Base-by-base conservation (phyloP, 2,888 invertebrate genomes). In the Norana najaformis region DNA sequence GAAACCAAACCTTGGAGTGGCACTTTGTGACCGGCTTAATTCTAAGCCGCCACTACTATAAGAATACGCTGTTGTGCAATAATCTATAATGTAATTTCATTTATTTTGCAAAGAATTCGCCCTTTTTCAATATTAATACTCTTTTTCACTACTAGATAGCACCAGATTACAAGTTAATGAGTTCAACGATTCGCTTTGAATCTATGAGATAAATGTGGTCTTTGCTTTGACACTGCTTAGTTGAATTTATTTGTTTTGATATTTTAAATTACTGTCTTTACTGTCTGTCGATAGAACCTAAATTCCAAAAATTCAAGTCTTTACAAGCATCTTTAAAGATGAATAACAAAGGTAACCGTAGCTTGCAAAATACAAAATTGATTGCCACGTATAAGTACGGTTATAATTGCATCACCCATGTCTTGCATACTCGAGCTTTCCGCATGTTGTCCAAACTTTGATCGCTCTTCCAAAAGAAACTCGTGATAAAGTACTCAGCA, bases 331-430 rank as follows among this genome's bases (percentile, higher is more conserved):
- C n/a, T 69, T 69, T 8, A 69, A 69, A 69, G 69, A 69, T 69
- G 69, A 69, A n/a, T 69, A 69, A 69, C 69, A n/a, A 69, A 69
- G 69, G 69, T 69, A 69, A 69, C 69, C 30, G 3, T 69, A n/a
- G n/a, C 69, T 69, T 69, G n/a, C 69, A 69, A 69, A 69, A 30
- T 69, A n/a, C 69, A 69, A 8, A 69, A n/a, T 8, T 8, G 14
- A n/a, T 30, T 69, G n/a, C 69, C 30, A 11, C 30, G 30, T 69
- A 69, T n/a, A 69, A n/a, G n/a, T 69, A 0, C 30, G 13, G n/a
- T 69, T n/a, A 69, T 69, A n/a, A 69, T 69, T 69, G 69, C 69
- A 69, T 69, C 69, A 69, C 69, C 69, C 69, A 69, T 69, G 69
- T n/a, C 69, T n/a, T 30, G 23, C n/a, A n/a, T n/a, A n/a, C n/a